Evolutionary conservation across 2,888 invertebrate species (phyloP).

Genomic region (Drosophila trichaetosa): DNA sequence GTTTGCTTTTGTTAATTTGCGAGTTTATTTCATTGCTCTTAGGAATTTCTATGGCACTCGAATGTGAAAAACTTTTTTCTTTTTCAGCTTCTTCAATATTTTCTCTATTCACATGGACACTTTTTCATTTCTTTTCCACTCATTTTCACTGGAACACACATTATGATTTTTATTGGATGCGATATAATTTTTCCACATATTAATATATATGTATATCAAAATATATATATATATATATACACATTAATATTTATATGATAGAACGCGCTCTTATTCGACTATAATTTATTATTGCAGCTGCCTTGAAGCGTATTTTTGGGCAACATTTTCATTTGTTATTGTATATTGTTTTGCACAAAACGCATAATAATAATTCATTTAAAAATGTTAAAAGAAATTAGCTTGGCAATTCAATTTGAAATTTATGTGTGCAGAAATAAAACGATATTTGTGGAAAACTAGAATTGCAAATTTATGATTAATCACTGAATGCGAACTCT

Average conservation of each 20-base stretch:
- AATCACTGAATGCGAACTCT: not conserved
- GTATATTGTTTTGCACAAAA: slow-evolving; percentile 24
- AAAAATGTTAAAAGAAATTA: slow-evolving; percentile 17
- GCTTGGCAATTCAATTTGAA: slow-evolving; percentile 38
- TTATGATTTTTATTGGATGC: slow-evolving; percentile 54
- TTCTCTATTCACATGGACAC: slow-evolving; percentile 48
- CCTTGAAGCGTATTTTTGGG: slow-evolving; percentile 65
- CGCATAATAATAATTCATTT: slow-evolving; percentile 41
- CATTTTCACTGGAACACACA: slow-evolving; percentile 63
- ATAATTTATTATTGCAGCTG: slow-evolving; percentile 71
- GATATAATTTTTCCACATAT: slow-evolving; percentile 35
- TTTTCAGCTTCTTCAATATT: slow-evolving; percentile 44
- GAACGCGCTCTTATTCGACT: slow-evolving; percentile 29
- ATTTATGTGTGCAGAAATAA: slow-evolving; percentile 46
- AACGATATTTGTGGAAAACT: slow-evolving; percentile 28
- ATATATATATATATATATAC: slow-evolving; percentile 19
- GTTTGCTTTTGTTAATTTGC: slow-evolving; percentile 46
- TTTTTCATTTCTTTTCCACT: slow-evolving; percentile 47
- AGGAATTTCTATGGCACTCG: slow-evolving; percentile 50
- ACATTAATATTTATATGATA: slow-evolving; percentile 18
- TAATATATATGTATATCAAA: slow-evolving; percentile 2
- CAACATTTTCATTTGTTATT: slow-evolving; percentile 34
- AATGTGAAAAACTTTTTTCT: slow-evolving; percentile 31
- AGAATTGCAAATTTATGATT: slow-evolving; percentile 4
- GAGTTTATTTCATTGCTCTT: slow-evolving; percentile 69